Percentiles rank a stretch among this genome's conserved stretches.
These are phyloP conservation scores for Heloderma charlesbogerti DNA, from an alignment of 2,113 vertebrate species.

Conservation along the genomic window DNA sequence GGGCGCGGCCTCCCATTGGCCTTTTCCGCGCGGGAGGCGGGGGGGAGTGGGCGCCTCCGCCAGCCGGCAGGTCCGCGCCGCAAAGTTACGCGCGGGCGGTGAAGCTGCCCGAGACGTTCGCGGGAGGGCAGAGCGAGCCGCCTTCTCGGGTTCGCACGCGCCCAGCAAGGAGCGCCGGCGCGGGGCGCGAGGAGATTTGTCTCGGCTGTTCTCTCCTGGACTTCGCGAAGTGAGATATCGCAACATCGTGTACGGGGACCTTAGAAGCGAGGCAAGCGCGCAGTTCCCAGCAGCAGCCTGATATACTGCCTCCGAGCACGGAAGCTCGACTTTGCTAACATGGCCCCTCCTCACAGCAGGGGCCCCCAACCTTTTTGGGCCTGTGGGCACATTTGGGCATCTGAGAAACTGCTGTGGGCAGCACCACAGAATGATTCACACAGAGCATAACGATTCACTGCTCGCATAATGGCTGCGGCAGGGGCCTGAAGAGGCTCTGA, in stretches of 20 bases:
- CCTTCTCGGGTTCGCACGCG: no score
- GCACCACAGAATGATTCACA: no score
- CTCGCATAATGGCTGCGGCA: no score
- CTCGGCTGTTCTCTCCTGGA: neutral
- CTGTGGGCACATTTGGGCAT: no score
- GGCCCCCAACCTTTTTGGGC: no score
- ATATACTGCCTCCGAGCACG: neutral
- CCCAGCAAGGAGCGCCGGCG: no score
- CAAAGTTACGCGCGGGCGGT: neutral
- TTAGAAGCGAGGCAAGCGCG: neutral
- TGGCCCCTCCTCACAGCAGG: neutral
- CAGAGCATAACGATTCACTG: no score
- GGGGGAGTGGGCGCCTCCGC: neutral
- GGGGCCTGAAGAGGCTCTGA: no score
- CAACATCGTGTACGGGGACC: neutral
- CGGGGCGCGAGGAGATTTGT: no score
- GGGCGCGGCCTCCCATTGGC: conserved; percentile 49
- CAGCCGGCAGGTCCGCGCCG: neutral
- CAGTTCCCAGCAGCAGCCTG: neutral
- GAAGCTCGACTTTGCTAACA: neutral
- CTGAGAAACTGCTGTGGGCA: no score
- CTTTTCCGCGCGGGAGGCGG: no score
- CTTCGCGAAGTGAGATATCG: neutral
- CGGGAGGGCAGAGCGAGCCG: neutral
- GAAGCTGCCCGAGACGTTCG: neutral